These are phyloP conservation scores for Scaptomyza hsui DNA, from an alignment of 1,140 invertebrate species.

Conservation along the genomic window DNA sequence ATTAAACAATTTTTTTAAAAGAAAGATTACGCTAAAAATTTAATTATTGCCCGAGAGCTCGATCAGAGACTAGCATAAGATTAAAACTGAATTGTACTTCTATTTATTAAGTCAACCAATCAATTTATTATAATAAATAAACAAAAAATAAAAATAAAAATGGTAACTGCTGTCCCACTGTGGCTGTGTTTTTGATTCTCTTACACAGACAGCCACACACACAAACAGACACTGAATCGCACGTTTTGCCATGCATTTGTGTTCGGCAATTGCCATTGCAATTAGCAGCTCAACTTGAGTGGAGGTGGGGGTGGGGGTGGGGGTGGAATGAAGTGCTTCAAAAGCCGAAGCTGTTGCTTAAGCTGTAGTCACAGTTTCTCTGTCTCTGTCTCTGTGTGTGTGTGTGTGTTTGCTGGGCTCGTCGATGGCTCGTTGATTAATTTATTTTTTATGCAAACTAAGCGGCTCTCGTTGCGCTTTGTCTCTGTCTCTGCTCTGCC, in stretches of 20 bases:
- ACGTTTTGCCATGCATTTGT: conserved; percentile 22
- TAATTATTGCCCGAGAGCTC: too few species aligned
- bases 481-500: background rate
- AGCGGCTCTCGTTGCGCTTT: conserved; percentile 45
- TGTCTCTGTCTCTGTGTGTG: conserved; percentile 25
- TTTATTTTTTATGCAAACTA: conserved; percentile 75
- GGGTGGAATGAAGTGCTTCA: conserved; percentile 36
- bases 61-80: too few species aligned
- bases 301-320: conserved; percentile 50
- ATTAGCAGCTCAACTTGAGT: conserved; percentile 80
- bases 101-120: too few species aligned
- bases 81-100: too few species aligned
- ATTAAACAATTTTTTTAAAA: too few species aligned
- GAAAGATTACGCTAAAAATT: too few species aligned
- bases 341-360: conserved; percentile 31
- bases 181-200: conserved; percentile 6
- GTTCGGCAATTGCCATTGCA: conserved; percentile 67
- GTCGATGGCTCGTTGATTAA: conserved; percentile 65
- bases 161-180: too few species aligned
- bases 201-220: background rate
- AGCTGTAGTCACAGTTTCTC: conserved; percentile 5
- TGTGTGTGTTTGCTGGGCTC: conserved; percentile 38
- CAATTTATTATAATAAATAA: too few species aligned
- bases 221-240: too few species aligned
- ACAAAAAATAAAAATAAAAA: too few species aligned